Evolutionary conservation across 2,113 vertebrate genomes (phyloP).

Genomic region (Carassius gibelio): DNA sequence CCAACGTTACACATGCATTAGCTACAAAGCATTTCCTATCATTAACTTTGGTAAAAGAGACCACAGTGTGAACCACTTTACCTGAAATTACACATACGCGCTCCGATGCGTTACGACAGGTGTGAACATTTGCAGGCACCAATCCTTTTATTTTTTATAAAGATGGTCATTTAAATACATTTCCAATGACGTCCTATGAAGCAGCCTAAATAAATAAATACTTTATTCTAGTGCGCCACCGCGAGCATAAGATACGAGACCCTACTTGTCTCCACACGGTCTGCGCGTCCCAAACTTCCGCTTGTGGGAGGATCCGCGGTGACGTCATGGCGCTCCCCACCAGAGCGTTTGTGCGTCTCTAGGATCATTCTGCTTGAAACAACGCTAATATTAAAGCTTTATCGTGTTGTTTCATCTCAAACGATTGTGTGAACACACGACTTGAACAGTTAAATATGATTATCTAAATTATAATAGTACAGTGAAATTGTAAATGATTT

Average conservation of each 20-base stretch:
- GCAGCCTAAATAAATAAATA: background rate
- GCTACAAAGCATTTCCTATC: background rate
- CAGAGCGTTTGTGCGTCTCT: background rate
- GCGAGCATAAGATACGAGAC: background rate
- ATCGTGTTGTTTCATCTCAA: background rate
- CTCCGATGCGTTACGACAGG: conserved; percentile 64
- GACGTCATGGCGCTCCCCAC: conserved; percentile 59
- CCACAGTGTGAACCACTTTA: conserved; percentile 68
- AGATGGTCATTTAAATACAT: background rate
- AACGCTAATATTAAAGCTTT: background rate
- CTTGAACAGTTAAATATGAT: background rate
- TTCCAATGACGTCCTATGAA: background rate
- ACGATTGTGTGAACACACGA: background rate
- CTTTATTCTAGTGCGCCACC: conserved; percentile 1
- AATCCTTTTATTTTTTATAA: conserved; percentile 41
- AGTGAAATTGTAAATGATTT: background rate
- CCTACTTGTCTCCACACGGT: conserved; percentile 31
- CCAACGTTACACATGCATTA: conserved; percentile 47
- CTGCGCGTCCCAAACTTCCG: conserved; percentile 56
- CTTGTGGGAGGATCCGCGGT: conserved; percentile 65
- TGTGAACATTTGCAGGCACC: conserved; percentile 1
- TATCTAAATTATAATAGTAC: background rate
- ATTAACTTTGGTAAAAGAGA: conserved; percentile 45
- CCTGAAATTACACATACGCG: conserved; percentile 69
- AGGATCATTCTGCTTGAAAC: background rate